Base-by-base conservation (phyloP, 2,888 invertebrate genomes). In the Metopia argyrocephala region DNA sequence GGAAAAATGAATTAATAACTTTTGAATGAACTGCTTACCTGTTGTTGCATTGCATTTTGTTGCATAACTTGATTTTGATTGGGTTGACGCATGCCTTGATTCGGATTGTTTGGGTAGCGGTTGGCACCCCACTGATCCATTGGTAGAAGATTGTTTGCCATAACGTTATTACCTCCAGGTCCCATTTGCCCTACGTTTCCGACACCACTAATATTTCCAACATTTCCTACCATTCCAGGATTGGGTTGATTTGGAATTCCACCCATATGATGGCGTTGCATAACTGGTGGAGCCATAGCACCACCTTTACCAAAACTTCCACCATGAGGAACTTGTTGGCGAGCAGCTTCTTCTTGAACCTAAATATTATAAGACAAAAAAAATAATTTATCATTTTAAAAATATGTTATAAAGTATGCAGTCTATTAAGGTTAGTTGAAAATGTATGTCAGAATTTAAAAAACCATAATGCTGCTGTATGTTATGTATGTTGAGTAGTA, bases 301-400 rank as follows among this genome's bases (percentile, higher is more conserved):
- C 86, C 88, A 3, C 90, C 91, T 90, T 96, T 96, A 83, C 96
- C 96, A 87, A 95, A 96, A 65, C 93, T 92, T 9, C 92, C 92
- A 28, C 90, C 90, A 85, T 95, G 95, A 45, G 96, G 95, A 59
- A 94, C 95, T 89, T 96, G 96, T 88, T 97, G 97, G 56, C 97
- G 92, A 7, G 97, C 97, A 65, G 97, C 97, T 88, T 97, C 97
- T 88, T 97, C 97, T 89, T 97, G 97, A 3, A 97, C 95, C 91
- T 94, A 88, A 88, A 90, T 54, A 46, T 46, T 38, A 15, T 20
- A 68, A 21, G 7, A 31, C 38, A 31, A 62, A 54, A 20, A 66
- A 48, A 57, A 74, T 28, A 38, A 38, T 38, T 12, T n/a, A n/a
- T n/a, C n/a, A n/a, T n/a, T n/a, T n/a, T n/a, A n/a, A n/a, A n/a